Base-by-base conservation (phyloP, 2,888 invertebrate species). In the Caenorhabditis japonica region DNA sequence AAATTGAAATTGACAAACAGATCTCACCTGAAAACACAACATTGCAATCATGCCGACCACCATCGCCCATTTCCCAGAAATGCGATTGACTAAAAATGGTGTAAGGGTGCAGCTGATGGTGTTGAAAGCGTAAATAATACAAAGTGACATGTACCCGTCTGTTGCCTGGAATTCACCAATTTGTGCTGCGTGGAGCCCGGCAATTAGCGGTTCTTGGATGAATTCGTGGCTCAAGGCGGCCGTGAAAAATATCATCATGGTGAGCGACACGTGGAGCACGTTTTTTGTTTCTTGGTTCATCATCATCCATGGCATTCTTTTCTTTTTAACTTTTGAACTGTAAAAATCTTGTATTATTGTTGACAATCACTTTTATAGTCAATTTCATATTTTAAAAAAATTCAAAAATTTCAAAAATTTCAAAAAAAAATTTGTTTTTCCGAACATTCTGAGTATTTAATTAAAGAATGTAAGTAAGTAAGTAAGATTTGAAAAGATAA, bases 61-160 rank as follows among this genome's bases (percentile, higher is more conserved):
- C 55, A 70, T 61, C 17, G 70, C 41, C 61, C 61, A 70, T 21
- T 61, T 61, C 7, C 61, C 70, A 1, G 61, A n/a, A 1, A 70
- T 38, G 12, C 23, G 23, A 0, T 39, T 30, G 10, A 70, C 61
- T 1, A 62, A 0, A 15, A 17, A 46, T 7, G 70, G 43, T 4
- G 52, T 17, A 12, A 70, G 27, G 12, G 46, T 25, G 33, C 61
- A 70, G 17, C 30, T 43, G 39, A 62, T n/a, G 7, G 70, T 46
- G 52, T 51, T 61, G 51, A 53, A 51, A 2, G 56, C 17, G 30
- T 70, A 70, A 8, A 70, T 15, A 0, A 58, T 27, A n/a, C 56
- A 61, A 17, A 70, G 44, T 1, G 44, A 5, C 23, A 47, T 3
- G 19, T 70, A 70, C 1, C 70, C 70, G 36, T 70, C 70, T 0